Evolutionary conservation across 2,797 vertebrate species (phyloP), one percentile per base, ranked within the genome.

Genomic region (Crenichthys baileyi): DNA sequence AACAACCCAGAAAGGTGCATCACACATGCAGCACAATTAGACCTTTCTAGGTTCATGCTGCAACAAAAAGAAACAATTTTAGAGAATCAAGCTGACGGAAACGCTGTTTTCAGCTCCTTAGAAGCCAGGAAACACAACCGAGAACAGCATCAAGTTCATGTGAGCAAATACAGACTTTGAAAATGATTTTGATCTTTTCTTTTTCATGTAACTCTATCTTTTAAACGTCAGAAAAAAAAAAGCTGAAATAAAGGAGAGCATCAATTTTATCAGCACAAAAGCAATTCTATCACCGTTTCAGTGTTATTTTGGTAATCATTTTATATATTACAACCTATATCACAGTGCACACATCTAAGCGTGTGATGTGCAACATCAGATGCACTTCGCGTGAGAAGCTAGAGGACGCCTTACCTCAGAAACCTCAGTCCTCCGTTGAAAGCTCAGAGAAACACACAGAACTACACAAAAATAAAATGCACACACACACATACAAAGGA

Each of bases 291-390:
- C 72, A 50, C 22, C 24, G 24, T 72, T 67, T 63, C 67, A 46
- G 76, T 77, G 79, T 83, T 76, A 70, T 39, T 82, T 72, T 31
- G 15, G 63, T 73, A 61, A 76, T 31, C 75, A 16, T 73, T 70
- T 53, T 29, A 76, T 31, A 83, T 31, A 80, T 83, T 72, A 78
- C 7, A 29, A 70, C 26, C 22, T 77, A 60, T 89, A 81, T 86
- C 76, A 71, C 80, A 44, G 72, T 44, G 76, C 83, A 91, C 81
- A 79, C 85, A 90, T 82, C 74, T 85, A 48, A 85, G 78, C 90
- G 88, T 93, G 89, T 92, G 92, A 94, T 93, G 86, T 84, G 91
- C 92, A 89, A 90, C 90, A 92, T 94, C 91, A 93, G 92, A 93
- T 92, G 88, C 92, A 73, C 86, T 91, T 94, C 80, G 91, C 92